Base-by-base conservation (phyloP, 92 coral and sea anemone genomes). In the Pocillopora grandis region DNA sequence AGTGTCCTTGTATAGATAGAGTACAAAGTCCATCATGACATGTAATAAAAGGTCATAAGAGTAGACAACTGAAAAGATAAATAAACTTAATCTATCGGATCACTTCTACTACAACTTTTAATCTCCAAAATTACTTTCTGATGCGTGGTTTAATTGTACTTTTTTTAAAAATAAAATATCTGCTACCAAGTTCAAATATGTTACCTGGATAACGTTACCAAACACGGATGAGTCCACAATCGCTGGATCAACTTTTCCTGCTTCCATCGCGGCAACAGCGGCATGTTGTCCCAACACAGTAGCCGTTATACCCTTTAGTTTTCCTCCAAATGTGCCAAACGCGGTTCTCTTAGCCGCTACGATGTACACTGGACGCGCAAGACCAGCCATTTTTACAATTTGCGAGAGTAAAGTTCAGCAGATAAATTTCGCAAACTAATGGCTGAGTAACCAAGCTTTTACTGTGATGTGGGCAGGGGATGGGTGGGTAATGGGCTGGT, bases 281-380 rank as follows among this genome's bases (percentile, higher is more conserved):
- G 95, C 96, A 56, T 97, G 96, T 66, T 92, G 95, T 2, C 99
- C 99, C 7, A 97, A 86, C 42, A 91, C 87, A 36, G 99, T 97
- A 1, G 99, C 98, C 21, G 95, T 83, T 12, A 87, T 49, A 36
- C 86, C 92, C 77, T 90, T 95, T 35, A 97, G 66, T 76, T 94
- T 94, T 20, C 99, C 99, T 74, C 99, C 99, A 86, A 94, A 97
- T n/a, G 98, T 78, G 65, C 99, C 99, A 79, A 97, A 97, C 9
- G 99, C 95, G 10, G 99, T 97, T 81, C 99, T 90, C 77, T 94
- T 97, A n/a, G 97, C 99, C 20, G 99, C 98, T 31, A 97, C 92
- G 78, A 97, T 97, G 74, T 92, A 97, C 55, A 94, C 97, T 56
- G 99, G 98, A 56, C 95, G 86, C 59, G 93, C 68, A 60, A 97